Conservation (phyloP, 2,113 vertebrate genomes). For the Limanda limanda region DNA sequence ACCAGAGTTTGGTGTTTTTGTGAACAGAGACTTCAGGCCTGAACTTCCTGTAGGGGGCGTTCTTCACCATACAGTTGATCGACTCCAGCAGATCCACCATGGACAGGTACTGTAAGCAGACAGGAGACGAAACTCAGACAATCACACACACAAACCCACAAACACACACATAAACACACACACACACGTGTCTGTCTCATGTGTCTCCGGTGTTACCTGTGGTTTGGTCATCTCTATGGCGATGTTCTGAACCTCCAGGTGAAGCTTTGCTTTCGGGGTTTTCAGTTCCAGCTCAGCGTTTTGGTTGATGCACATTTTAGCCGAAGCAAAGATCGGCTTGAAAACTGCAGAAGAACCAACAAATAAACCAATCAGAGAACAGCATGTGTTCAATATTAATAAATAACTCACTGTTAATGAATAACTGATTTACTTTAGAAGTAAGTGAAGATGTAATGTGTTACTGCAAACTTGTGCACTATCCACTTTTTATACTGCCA, state of each 20-base stretch:
- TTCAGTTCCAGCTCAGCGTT: slow-evolving; percentile 89
- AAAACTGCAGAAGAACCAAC: slow-evolving; percentile 84
- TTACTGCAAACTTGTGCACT: neutral
- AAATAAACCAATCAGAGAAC: neutral
- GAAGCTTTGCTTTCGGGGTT: slow-evolving; percentile 88
- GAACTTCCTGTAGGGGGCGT: slow-evolving; percentile 91
- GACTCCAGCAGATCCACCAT: slow-evolving; percentile 95
- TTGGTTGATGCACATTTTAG: slow-evolving; percentile 93
- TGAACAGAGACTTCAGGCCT: slow-evolving; percentile 84
- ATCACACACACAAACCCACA: neutral
- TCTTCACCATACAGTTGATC: slow-evolving; percentile 94
- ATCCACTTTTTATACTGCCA: neutral
- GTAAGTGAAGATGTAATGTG: too few species aligned
- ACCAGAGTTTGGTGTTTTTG: slow-evolving; percentile 86
- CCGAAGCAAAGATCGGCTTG: slow-evolving; percentile 93
- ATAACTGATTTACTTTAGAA: neutral
- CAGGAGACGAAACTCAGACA: neutral
- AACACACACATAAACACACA: neutral
- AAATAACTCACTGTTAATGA: neutral
- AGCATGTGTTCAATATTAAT: neutral
- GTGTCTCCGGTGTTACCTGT: slow-evolving; percentile 80
- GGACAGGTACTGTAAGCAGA: slow-evolving; percentile 88
- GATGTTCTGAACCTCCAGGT: slow-evolving; percentile 93
- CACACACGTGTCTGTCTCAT: neutral
- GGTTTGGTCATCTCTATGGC: slow-evolving; percentile 92